Evolutionary conservation across 2,797 vertebrate species (phyloP).

Genomic region (Catharus ustulatus): DNA sequence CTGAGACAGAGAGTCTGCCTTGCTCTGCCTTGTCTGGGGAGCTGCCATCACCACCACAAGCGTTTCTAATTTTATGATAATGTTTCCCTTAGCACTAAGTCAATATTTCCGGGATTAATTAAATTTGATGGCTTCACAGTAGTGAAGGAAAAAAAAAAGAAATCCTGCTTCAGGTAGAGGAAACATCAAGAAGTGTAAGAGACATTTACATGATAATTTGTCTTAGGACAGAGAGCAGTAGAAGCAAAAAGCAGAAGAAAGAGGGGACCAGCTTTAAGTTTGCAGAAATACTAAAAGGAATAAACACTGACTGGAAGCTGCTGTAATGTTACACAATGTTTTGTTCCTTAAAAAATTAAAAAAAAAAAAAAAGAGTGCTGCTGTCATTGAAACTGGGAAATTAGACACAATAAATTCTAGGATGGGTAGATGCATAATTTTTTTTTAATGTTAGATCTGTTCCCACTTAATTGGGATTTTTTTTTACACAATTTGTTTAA

Average conservation of each 20-base stretch:
- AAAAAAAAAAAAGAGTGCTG: background rate
- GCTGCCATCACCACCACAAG: background rate
- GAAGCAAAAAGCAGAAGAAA: background rate
- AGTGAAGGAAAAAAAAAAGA: background rate
- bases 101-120: constrained; percentile 51
- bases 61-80: constrained; percentile 25
- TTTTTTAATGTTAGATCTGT: background rate
- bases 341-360: background rate
- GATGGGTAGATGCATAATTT: background rate
- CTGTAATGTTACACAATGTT: background rate
- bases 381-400: background rate
- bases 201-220: background rate
- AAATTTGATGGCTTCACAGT: constrained; percentile 18
- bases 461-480: background rate
- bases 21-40: background rate
- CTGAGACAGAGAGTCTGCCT: background rate
- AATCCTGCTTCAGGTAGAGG: background rate
- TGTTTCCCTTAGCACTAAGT: constrained; percentile 16
- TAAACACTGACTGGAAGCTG: background rate
- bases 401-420: background rate
- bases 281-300: background rate
- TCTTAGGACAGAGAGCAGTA: background rate
- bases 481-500: background rate
- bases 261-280: background rate
- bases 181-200: constrained; percentile 1